These are phyloP conservation scores for Cephus pygmeus DNA, from an alignment of 2,888 invertebrate species.

Conservation along the genomic window DNA sequence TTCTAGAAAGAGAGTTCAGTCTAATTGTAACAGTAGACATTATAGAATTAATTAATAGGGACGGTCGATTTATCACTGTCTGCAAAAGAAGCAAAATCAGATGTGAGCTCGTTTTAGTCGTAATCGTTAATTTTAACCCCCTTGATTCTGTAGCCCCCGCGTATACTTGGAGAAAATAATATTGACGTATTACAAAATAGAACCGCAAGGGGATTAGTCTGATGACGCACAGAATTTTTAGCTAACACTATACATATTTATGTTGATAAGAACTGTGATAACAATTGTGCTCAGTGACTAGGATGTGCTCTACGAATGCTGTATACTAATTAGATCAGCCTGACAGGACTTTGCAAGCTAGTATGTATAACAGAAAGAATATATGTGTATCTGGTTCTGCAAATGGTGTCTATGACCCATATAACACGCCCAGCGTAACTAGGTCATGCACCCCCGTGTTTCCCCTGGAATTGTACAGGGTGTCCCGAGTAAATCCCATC, in stretches of 20 bases:
- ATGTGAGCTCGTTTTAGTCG: not conserved
- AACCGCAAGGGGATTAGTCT: too few species aligned
- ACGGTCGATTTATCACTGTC: too few species aligned
- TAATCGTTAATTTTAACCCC: not conserved
- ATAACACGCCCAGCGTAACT: slow-evolving; percentile 61
- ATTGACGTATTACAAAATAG: too few species aligned
- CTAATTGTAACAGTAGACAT: too few species aligned
- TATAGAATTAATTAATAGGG: too few species aligned
- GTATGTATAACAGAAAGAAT: not conserved
- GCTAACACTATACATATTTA: not conserved
- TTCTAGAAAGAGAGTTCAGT: too few species aligned
- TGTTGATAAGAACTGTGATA: not conserved
- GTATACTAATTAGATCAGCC: not conserved
- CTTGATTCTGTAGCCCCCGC: too few species aligned
- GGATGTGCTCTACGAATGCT: not conserved
- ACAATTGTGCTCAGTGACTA: not conserved
- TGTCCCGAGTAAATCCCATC: slow-evolving; percentile 36
- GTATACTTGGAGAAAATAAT: too few species aligned
- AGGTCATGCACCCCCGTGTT: slow-evolving; percentile 59
- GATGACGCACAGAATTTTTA: not conserved
- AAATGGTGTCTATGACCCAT: slow-evolving; percentile 64
- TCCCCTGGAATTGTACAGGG: slow-evolving; percentile 62
- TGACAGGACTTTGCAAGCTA: not conserved
- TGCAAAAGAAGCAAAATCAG: too few species aligned
- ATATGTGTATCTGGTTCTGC: slow-evolving; percentile 8